Evolutionary conservation across 1,140 invertebrate species (phyloP), one percentile per base, ranked within the genome.

Genomic region (Chironomus striatipennis): DNA sequence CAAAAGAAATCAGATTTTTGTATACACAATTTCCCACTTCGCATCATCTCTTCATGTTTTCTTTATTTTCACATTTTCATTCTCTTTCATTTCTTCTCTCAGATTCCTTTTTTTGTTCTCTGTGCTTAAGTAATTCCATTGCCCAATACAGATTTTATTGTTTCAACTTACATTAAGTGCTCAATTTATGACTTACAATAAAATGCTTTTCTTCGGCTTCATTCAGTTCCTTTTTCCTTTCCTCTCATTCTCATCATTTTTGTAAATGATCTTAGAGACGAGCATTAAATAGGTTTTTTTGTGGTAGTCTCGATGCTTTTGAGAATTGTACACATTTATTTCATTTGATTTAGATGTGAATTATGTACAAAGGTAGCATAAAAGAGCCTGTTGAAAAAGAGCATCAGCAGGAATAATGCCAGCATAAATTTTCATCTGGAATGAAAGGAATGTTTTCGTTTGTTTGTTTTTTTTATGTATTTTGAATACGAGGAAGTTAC

Each of bases 151-250:
- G 17, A 70, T 20, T 21, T 70, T 18, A 70, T 70, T 70, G 65
- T 21, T 70, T 21, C 65, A 70, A 70, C 20, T 21, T 70, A 20
- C n/a, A 18, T 18, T 70, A 70, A 70, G 65, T 70, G 65, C 7
- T 7, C 64, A 67, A 67, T 67, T 67, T 67, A 67, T 20, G 64
- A 20, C 64, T 21, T 70, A 70, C 65, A 21, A 70, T 70, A 70
- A 70, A 70, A 70, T n/a, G 47, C 47, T 57, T 57, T 34, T 57
- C 47, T 57, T 57, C n/a, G 47, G 47, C 47, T 15, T 57, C 12
- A 57, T 57, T 57, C 12, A 57, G n/a, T 57, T 57, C 43, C n/a
- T 57, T 57, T 57, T 70, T 18, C 20, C 65, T 70, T 6, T 70
- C 4, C 18, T 70, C 18, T 34, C 24, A 34, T 70, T 70, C 20